Evolutionary conservation across 2,888 invertebrate genomes (phyloP), one percentile per base, ranked within the genome.

Genomic region (Tenthredo mesomela): DNA sequence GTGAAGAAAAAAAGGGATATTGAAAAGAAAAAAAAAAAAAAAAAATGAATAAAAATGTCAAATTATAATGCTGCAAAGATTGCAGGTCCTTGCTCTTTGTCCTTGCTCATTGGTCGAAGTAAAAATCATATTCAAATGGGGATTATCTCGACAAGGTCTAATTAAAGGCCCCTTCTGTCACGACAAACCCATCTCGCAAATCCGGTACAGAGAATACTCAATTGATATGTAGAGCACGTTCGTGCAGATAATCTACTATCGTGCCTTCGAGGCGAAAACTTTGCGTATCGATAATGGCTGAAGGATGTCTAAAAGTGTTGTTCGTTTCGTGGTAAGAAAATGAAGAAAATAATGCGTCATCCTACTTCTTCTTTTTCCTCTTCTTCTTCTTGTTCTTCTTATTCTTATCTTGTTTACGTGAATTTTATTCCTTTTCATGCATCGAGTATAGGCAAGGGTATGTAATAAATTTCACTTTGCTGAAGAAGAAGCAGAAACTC

Each of bases 1-100:
- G 87, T 88, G 89, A 89, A 90, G 88, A 89, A 88, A 89, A 89
- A 5, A 37, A 70, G 2, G n/a, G 6, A 67, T 15, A 1, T 6
- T 33, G 4, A 33, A 89, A 89, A 33, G 86, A 5, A 18, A 67
- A 18, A 3, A 33, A 29, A 33, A 1, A 7, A 18, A 6, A 6
- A 67, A 25, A 67, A 33, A 33, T 33, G 33, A 33, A 12, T 33
- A 12, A 61, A 25, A 21, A 61, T 33, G 29, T 33, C 18, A 33
- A 33, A 25, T 61, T 29, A 12, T 15, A 25, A 67, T 67, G 12
- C 29, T 15, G 67, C 29, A 10, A 33, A 6, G 25, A 67, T 67
- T 67, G 9, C 21, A 61, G 21, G 61, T 21, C 10, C 10, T 61
- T 29, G 25, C 4, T 21, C 61, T 61, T 10, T 61, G 21, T 9